These are phyloP conservation scores for Callimorpha dominula DNA, from an alignment of 2,888 invertebrate genomes.

Conservation along the genomic window DNA sequence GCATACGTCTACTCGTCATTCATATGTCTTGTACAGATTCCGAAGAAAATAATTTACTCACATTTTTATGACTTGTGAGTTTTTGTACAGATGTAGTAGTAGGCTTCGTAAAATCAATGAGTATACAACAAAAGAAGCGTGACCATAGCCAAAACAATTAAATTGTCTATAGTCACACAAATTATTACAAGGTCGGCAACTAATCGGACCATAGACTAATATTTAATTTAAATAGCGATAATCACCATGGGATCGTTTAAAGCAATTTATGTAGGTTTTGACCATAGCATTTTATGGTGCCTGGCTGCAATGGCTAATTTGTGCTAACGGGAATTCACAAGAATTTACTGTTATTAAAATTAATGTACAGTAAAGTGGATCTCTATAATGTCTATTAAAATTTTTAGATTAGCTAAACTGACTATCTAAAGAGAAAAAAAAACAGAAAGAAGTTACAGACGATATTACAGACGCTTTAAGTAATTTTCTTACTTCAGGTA, in stretches of 20 bases:
- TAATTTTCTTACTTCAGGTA: too few species aligned
- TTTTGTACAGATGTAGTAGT: too few species aligned
- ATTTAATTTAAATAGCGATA: conserved; percentile 7
- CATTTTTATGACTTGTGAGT: too few species aligned
- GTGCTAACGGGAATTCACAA: conserved; percentile 7
- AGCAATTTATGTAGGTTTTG: conserved; percentile 1
- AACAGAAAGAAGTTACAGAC: too few species aligned
- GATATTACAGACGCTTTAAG: too few species aligned
- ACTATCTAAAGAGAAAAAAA: too few species aligned
- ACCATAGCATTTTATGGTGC: conserved; percentile 10
- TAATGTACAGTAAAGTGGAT: conserved; percentile 1
- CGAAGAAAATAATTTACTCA: too few species aligned
- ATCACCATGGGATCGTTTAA: conserved; percentile 2
- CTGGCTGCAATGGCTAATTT: conserved; percentile 2
- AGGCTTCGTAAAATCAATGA: background rate
- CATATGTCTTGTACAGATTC: too few species aligned
- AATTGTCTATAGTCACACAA: conserved; percentile 13
- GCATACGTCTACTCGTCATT: too few species aligned
- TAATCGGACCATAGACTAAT: conserved; percentile 9
- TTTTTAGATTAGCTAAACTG: background rate
- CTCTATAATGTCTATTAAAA: background rate
- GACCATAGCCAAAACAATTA: conserved; percentile 2
- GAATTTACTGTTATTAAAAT: conserved; percentile 12
- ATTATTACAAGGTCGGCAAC: conserved; percentile 12
- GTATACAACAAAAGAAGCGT: conserved; percentile 13